phyloP scores from a whole-genome alignment of 2,888 invertebrate species.

The Caenorhabditis macrosperma region DNA sequence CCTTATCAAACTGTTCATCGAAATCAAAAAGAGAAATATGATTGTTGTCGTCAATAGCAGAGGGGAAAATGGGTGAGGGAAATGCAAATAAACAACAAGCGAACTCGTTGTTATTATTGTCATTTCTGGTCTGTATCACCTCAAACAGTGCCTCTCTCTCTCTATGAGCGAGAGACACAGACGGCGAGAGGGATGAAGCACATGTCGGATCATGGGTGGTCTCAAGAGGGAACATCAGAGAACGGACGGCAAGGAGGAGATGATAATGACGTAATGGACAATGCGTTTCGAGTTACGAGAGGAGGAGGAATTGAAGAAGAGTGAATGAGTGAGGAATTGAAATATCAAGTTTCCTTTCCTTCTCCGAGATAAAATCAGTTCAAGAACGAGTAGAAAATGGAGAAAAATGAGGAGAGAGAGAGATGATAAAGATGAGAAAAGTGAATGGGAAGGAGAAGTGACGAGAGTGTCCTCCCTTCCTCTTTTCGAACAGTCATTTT shows the following conservation, averaged over 20 bases:
- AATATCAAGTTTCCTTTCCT: too few relatives aligned
- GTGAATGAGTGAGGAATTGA: neutral
- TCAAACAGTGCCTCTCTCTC: neutral
- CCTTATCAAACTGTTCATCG: constrained; percentile 3
- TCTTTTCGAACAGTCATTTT: neutral
- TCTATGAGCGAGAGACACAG: neutral
- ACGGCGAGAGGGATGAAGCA: neutral
- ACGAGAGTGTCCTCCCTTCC: neutral
- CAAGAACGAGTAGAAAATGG: neutral
- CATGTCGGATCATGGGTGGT: neutral
- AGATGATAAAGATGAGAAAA: constrained; percentile 20
- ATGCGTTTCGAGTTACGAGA: neutral
- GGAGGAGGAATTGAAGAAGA: too few relatives aligned
- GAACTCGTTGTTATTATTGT: constrained; percentile 23
- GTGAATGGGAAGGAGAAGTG: constrained; percentile 1
- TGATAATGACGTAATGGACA: neutral
- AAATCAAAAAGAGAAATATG: neutral
- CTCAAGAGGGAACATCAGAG: neutral
- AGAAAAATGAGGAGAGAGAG: neutral
- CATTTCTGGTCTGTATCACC: neutral
- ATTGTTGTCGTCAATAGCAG: neutral
- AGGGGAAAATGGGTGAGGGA: neutral
- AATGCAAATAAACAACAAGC: constrained; percentile 25
- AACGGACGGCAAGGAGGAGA: neutral
- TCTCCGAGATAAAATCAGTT: neutral